Percentiles rank a stretch among this genome's conserved stretches.
phyloP scores from a whole-genome alignment of 2,113 vertebrate species.

The Burhinus oedicnemus region DNA sequence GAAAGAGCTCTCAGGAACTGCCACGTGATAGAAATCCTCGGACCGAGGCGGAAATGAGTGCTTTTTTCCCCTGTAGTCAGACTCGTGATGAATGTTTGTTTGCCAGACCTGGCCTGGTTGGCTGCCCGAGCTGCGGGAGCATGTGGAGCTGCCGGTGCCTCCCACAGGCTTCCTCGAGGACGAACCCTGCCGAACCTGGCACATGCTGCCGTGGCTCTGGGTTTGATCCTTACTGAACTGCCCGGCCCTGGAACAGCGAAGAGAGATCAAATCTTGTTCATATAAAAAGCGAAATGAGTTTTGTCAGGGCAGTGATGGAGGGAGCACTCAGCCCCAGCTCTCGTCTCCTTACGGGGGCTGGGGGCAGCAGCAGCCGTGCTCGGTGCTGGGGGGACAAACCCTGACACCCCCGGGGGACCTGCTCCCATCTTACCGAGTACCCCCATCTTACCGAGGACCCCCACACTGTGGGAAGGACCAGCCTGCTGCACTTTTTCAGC shows the following conservation, averaged over 20 bases:
- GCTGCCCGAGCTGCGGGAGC: neutral
- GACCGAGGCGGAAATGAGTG: neutral
- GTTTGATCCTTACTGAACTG: neutral
- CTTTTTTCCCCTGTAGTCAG: neutral
- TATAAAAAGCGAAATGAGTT: neutral
- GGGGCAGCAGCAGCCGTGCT: neutral
- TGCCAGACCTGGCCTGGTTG: neutral
- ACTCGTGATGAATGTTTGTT: neutral
- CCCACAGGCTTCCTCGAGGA: neutral
- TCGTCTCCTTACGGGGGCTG: neutral
- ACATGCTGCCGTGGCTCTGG: neutral
- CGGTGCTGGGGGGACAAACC: neutral
- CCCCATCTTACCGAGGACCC: no score
- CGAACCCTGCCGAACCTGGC: rapidly evolving
- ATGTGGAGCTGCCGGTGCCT: rapidly evolving
- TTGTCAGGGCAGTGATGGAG: neutral
- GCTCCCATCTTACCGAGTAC: no score
- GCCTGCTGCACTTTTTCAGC: neutral
- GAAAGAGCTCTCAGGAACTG: neutral
- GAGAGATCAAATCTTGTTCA: neutral
- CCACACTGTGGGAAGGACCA: rapidly evolving
- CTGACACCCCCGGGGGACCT: neutral
- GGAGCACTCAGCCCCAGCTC: neutral
- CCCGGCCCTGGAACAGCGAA: no score
- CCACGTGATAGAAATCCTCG: neutral